Evolutionary conservation across 2,888 invertebrate genomes (phyloP).

Genomic region (Caenorhabditis panamensis): DNA sequence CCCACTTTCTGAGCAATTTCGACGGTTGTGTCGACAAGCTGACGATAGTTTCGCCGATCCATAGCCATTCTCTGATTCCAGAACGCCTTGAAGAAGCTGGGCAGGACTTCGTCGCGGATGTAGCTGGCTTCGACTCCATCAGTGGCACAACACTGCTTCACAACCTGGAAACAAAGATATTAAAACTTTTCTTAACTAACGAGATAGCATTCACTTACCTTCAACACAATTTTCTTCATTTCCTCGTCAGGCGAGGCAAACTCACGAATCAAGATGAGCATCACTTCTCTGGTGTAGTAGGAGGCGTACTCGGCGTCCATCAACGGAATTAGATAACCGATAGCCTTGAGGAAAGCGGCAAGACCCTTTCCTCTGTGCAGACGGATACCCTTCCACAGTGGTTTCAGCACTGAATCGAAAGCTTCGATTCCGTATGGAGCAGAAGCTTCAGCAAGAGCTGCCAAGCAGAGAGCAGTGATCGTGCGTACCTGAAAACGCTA

Average conservation of each 20-base stretch:
- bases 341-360: conserved; percentile 99
- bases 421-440: conserved; percentile 99
- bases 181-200: neutral
- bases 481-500: conserved; percentile 85
- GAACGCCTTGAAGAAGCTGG: conserved; percentile 84
- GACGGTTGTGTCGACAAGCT: conserved; percentile 96
- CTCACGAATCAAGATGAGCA: conserved; percentile 98
- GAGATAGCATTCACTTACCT: conserved; percentile 84
- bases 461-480: conserved; percentile 97
- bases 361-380: conserved; percentile 90
- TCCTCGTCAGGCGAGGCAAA: conserved; percentile 99
- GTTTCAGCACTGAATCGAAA: conserved; percentile 98
- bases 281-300: conserved; percentile 99
- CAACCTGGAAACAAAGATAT: conserved; percentile 85
- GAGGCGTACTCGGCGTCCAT: conserved; percentile 99
- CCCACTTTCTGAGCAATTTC: conserved; percentile 99
- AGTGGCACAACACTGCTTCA: conserved; percentile 99
- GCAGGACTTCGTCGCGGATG: conserved; percentile 95
- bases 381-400: conserved; percentile 96
- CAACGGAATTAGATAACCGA: conserved; percentile 97
- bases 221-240: conserved; percentile 99
- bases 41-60: conserved; percentile 92
- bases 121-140: conserved; percentile 99
- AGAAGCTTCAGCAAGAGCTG: conserved; percentile 98
- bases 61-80: conserved; percentile 99